Evolutionary conservation across 2,113 vertebrate genomes (phyloP).

Genomic region (Hypocryptadius cinnamomeus): DNA sequence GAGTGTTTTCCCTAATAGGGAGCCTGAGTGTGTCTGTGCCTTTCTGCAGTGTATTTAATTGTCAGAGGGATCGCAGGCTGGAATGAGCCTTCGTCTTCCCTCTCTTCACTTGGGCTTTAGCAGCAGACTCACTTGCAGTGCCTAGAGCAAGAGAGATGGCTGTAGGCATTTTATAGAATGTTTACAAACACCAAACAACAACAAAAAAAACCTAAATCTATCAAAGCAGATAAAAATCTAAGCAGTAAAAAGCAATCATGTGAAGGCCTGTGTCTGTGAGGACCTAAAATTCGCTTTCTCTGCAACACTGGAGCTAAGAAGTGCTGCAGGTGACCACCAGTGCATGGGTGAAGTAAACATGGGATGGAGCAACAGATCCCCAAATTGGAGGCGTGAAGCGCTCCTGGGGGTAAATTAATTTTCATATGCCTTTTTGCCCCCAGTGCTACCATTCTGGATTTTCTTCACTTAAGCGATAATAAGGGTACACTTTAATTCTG

Average conservation of each 20-base stretch:
- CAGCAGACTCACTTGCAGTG: not conserved
- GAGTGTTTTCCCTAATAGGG: slow-evolving; percentile 36
- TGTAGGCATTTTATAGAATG: not conserved
- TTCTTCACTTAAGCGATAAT: not conserved
- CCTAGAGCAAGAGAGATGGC: not conserved
- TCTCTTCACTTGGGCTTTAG: not conserved
- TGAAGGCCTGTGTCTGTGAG: not conserved
- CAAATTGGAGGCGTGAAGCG: not conserved
- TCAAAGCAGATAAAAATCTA: not conserved
- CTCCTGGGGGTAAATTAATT: not conserved
- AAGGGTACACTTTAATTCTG: not conserved
- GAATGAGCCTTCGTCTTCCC: not conserved
- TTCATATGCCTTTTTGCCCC: not conserved
- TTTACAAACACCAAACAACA: not conserved
- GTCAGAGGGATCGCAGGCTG: not conserved
- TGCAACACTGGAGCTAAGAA: not conserved
- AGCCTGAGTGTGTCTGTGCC: not conserved
- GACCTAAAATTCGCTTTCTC: not conserved
- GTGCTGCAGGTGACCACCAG: not conserved
- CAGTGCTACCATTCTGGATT: not conserved
- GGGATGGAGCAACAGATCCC: not conserved
- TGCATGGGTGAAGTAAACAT: not conserved
- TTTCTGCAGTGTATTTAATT: slow-evolving; percentile 9
- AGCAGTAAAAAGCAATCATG: not conserved
- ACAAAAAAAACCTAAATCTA: not conserved